These are phyloP conservation scores for Cotesia congregata DNA, from an alignment of 2,888 invertebrate genomes.

Conservation along the genomic window DNA sequence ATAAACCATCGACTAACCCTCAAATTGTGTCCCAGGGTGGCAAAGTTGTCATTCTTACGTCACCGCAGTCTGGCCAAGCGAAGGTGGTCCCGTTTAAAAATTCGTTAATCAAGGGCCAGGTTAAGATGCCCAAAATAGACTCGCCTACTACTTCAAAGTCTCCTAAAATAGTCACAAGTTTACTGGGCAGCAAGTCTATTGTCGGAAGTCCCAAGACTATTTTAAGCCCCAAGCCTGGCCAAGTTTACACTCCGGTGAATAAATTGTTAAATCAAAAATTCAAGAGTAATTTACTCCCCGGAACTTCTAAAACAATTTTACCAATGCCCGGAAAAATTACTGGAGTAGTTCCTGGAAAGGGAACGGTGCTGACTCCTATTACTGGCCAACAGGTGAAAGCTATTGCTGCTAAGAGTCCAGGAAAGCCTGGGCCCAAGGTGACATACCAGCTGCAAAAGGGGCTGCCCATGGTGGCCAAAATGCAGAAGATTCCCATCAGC, in stretches of 20 bases:
- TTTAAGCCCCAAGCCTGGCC: slow-evolving; percentile 57
- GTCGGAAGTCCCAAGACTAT: slow-evolving; percentile 44
- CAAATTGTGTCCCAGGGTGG: slow-evolving; percentile 66
- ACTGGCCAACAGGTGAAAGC: slow-evolving; percentile 68
- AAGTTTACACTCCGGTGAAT: slow-evolving; percentile 58
- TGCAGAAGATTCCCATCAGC: slow-evolving; percentile 60
- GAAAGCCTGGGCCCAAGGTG: slow-evolving; percentile 53
- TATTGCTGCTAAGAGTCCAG: slow-evolving; percentile 63
- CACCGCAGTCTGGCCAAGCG: slow-evolving; percentile 60
- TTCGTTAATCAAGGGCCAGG: slow-evolving; percentile 70
- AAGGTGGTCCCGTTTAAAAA: slow-evolving; percentile 63
- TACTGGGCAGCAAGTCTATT: neutral
- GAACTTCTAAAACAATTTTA: slow-evolving; percentile 58
- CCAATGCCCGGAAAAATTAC: slow-evolving; percentile 53
- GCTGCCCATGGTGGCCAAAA: slow-evolving; percentile 64
- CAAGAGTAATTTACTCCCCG: slow-evolving; percentile 62
- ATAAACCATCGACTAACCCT: slow-evolving; percentile 54
- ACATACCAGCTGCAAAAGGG: slow-evolving; percentile 63
- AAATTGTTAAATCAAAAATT: slow-evolving; percentile 58
- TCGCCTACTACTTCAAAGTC: slow-evolving; percentile 58
- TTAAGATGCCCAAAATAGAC: slow-evolving; percentile 67
- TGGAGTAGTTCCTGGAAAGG: slow-evolving; percentile 56
- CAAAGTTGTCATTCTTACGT: slow-evolving; percentile 67
- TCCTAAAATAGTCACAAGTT: slow-evolving; percentile 63
- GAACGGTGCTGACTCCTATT: slow-evolving; percentile 66